These are phyloP conservation scores for Monoplex corrugatus DNA, from an alignment of 2,888 invertebrate species.

Conservation along the genomic window DNA sequence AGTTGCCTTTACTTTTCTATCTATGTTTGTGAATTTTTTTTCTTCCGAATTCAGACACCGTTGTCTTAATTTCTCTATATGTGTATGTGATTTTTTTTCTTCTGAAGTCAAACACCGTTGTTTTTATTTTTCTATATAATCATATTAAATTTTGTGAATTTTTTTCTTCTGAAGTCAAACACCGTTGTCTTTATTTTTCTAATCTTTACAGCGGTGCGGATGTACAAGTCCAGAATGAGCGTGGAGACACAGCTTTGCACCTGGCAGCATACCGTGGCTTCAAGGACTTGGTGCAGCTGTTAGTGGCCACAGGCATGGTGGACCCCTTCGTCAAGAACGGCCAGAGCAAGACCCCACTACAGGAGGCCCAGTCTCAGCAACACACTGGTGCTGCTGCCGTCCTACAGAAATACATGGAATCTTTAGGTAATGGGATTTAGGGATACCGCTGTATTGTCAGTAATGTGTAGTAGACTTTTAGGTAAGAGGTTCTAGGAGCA, in stretches of 20 bases:
- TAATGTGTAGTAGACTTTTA: too few species aligned
- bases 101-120: too few species aligned
- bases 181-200: background rate
- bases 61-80: too few species aligned
- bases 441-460: too few species aligned
- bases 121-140: too few species aligned
- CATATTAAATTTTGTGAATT: too few species aligned
- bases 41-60: too few species aligned
- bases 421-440: slow-evolving; percentile 12
- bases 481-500: too few species aligned
- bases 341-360: slow-evolving; percentile 65
- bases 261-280: slow-evolving; percentile 68
- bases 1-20: too few species aligned
- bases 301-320: slow-evolving; percentile 59
- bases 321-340: slow-evolving; percentile 65
- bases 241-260: slow-evolving; percentile 72
- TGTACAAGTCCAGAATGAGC: slow-evolving; percentile 64
- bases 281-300: slow-evolving; percentile 61
- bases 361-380: slow-evolving; percentile 67
- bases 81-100: too few species aligned
- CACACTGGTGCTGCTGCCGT: slow-evolving; percentile 58
- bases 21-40: too few species aligned
- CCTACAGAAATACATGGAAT: slow-evolving; percentile 57
- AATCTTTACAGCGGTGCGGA: slow-evolving; percentile 63
- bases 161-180: too few species aligned